Evolutionary conservation across 1,140 invertebrate species (phyloP), one percentile per base, ranked within the genome.

Genomic region (Drosophila bocqueti): DNA sequence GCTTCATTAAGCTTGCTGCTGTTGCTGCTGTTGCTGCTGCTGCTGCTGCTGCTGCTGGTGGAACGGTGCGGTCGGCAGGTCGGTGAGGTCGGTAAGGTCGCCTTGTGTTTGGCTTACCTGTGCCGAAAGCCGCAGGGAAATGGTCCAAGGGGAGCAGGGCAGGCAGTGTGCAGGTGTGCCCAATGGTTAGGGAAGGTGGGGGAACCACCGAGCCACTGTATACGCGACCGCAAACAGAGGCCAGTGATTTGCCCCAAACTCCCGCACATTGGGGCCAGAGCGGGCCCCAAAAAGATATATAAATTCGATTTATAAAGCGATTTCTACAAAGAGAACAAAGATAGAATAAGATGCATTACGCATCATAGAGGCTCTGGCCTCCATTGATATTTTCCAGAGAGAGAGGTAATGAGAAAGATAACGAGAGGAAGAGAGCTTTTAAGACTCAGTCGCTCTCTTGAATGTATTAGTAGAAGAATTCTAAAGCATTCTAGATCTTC

Each of bases 1-100:
- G 84, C 84, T 87, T 87, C 81, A 89, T 87, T 87, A 87, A 87
- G 83, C 83, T 86, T 62, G 40, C 74, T 59, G 57, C 15, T 31
- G 49, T 1, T 31, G 42, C 55, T 66, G 57, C 46, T 81, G 50
- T 18, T 31, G 52, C 34, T n/a, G 57, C 13, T 47, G 46, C 9
- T 49, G 46, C 24, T 24, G 46, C 34, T 49, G 50, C 18, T 16
- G 24, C 29, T 46, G 46, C 38, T n/a, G 16, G 49, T 68, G 55
- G 59, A 71, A 58, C 26, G 73, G 43, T 60, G 62, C 65, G 40
- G 47, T 72, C 34, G 64, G 34, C n/a, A 36, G 26, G 40, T 49
- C 29, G 38, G 62, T 65, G 43, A 62, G 63, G 67, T 54, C 29
- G 38, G 62, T 65, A 62, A 62, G 63, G 67, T 54, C 47, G 63